Base-by-base conservation (phyloP, 2,797 vertebrate species). In the Sebastes elongatus region DNA sequence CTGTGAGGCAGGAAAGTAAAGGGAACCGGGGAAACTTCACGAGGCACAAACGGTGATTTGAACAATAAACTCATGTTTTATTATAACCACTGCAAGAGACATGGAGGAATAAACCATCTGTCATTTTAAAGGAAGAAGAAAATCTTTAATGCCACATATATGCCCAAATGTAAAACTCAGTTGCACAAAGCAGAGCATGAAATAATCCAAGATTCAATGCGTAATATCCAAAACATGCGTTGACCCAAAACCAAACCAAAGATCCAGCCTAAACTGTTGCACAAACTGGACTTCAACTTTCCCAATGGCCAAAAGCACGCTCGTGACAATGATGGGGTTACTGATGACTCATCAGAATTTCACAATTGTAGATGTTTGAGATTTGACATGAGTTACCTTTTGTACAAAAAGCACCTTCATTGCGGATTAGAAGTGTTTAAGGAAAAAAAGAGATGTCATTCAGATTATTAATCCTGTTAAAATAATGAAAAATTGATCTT, bases 291-390 rank as follows among this genome's bases (percentile, higher is more conserved):
- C 42, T 16, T 23, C 3, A 72, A 33, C 27, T 64, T 59, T 59
- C 33, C 35, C 49, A 35, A 1, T 23, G 62, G 10, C 46, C 72
- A 46, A 42, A 42, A 38, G 2, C 73, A 63, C 60, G 7, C 28
- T 22, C 6, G 11, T 56, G 61, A 49, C 35, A 46, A 10, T 46
- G 30, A 10, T 46, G 35, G 63, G 35, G 33, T 82, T 10, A 74
- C 6, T 80, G 78, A 76, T 91, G 86, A 88, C 78, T 91, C 82
- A 84, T 87, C 79, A 80, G 3, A 71, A 76, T 82, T 22, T 79
- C 7, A 75, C 3, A 68, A 1, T 8, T 77, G 22, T 4, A 46
- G 30, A 53, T 76, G 33, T 72, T 86, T 42, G 38, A 46, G 32
- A 49, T 71, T 64, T 30, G 13, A 38, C 35, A 14, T 38, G 35